Evolutionary conservation across 2,888 invertebrate species (phyloP).

Genomic region (Drosophila fulvimacula): DNA sequence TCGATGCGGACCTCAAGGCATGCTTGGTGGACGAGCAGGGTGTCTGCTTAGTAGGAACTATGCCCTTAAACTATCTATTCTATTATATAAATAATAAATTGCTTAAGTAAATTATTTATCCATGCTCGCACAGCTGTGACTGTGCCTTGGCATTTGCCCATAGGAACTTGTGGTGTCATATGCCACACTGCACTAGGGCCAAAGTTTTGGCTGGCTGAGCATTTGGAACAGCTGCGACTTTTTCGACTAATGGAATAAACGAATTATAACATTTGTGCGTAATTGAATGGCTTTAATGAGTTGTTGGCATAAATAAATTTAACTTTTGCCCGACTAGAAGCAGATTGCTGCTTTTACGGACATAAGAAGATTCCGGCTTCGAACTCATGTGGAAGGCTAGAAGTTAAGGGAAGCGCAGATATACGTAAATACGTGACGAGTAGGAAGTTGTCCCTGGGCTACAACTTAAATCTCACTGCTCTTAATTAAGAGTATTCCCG

Average conservation of each 20-base stretch:
- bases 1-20: not conserved
- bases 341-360: conserved; percentile 20
- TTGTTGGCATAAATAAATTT: conserved; percentile 1
- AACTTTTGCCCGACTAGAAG: conserved; percentile 11
- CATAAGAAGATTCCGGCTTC: not conserved
- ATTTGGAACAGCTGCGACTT: conserved; percentile 30
- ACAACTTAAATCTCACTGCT: conserved; percentile 13
- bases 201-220: conserved; percentile 19
- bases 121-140: not conserved
- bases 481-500: conserved; percentile 42
- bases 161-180: conserved; percentile 17
- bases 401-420: not conserved
- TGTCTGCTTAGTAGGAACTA: conserved; percentile 1
- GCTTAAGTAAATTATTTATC: conserved; percentile 3
- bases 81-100: conserved; percentile 7
- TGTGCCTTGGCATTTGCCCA: not conserved
- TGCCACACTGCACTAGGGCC: not conserved
- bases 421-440: conserved; percentile 16
- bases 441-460: conserved; percentile 1
- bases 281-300: conserved; percentile 31
- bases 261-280: conserved; percentile 41
- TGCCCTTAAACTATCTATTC: not conserved
- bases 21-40: conserved; percentile 20
- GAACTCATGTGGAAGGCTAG: not conserved
- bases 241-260: conserved; percentile 15